Evolutionary conservation across 2,113 vertebrate species (phyloP), one percentile per base, ranked within the genome.

Genomic region (Etheostoma spectabile): DNA sequence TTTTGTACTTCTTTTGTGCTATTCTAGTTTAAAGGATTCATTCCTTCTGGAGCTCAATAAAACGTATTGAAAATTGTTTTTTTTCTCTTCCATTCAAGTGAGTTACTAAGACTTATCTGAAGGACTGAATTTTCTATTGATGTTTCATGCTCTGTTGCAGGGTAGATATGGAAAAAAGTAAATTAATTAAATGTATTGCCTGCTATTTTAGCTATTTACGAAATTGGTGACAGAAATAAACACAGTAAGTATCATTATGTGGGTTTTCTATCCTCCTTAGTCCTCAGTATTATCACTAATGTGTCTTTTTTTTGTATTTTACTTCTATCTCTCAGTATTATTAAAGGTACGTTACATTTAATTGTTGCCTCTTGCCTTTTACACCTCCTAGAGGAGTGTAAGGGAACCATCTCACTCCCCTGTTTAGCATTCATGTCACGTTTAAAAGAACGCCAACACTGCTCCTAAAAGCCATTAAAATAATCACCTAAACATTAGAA

Each of bases 61-160:
- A 78, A 74, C 22, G 5, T 16, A 76, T 35, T 56, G 52, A 61
- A 68, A 70, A n/a, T 15, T 8, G 71, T 70, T 82, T 61, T 70
- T 12, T 74, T 70, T 82, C 60, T 74, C 19, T 82, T 68, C 22
- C 55, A 63, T 56, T 77, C 62, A 80, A 80, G 24, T 45, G 65
- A 48, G 42, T 42, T 42, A 42, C 8, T 11, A 42, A 42, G 38
- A 3, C 38, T 59, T 33, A 78, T 78, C 53, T 74, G 19, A 57
- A 45, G 60, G 18, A 33, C 19, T 12, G 45, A 59, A 33, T 48
- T 12, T 24, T 27, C 14, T 49, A 52, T 63, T 75, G 77, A 83
- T 67, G 63, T 67, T 70, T 77, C 5, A 11, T 52, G 59, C 69
- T 52, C 21, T 62, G 55, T 42, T 38, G 48, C 27, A 42, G 51